Evolutionary conservation across 2,797 vertebrate species (phyloP).

Genomic region (Heliangelus exortis): DNA sequence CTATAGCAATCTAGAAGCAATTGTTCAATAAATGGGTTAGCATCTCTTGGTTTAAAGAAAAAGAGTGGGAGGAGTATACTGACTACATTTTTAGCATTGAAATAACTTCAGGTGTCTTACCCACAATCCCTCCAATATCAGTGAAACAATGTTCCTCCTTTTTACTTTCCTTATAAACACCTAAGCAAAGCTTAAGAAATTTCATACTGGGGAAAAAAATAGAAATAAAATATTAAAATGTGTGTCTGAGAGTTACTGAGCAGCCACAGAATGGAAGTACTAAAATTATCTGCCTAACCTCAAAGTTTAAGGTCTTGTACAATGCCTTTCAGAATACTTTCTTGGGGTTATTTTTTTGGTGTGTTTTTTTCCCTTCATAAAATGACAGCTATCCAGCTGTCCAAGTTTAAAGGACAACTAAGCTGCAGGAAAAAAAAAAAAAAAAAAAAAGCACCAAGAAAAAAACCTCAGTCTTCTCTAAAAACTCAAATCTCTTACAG

Average conservation of each 20-base stretch:
- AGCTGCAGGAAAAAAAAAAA: neutral
- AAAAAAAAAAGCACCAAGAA: neutral
- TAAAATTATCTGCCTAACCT: neutral
- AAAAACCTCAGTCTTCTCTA: too few relatives aligned
- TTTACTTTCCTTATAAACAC: neutral
- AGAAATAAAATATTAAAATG: neutral
- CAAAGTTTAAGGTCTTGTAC: neutral
- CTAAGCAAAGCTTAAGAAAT: neutral
- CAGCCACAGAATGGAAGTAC: neutral
- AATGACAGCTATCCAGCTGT: neutral
- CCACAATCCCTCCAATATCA: neutral
- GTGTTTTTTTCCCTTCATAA: neutral
- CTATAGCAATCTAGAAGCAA: neutral
- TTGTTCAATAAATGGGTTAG: neutral
- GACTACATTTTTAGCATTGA: neutral
- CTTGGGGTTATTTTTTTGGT: neutral
- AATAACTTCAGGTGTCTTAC: neutral
- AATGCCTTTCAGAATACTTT: neutral
- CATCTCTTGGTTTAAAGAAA: neutral
- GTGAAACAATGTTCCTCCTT: neutral
- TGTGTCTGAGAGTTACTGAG: neutral
- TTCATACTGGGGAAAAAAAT: neutral
- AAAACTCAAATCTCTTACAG: neutral
- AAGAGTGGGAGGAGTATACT: neutral
- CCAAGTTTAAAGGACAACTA: neutral